Evolutionary conservation across 2,797 vertebrate species (phyloP).

Genomic region (Ataeniobius toweri): DNA sequence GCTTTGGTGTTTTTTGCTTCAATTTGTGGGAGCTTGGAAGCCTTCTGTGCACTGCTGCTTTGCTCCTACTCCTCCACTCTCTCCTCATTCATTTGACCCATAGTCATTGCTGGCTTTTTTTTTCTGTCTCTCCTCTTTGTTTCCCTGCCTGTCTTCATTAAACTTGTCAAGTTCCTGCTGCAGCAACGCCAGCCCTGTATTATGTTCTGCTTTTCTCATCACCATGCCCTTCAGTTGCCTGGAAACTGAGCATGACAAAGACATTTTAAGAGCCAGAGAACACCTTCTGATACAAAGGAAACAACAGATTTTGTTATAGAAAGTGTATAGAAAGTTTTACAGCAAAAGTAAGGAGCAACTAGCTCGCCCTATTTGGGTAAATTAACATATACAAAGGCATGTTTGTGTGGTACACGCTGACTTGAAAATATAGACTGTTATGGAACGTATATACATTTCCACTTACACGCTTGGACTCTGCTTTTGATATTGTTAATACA

Average conservation of each 20-base stretch:
- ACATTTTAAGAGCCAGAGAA: constrained; percentile 50
- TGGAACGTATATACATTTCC: background rate
- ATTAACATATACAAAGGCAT: constrained; percentile 3
- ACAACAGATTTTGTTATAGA: constrained; percentile 46
- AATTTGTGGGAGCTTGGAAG: constrained; percentile 42
- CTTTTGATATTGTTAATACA: background rate
- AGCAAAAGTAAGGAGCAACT: constrained; percentile 30
- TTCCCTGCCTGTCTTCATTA: constrained; percentile 71
- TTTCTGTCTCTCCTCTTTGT: constrained; percentile 47
- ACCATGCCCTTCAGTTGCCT: constrained; percentile 71
- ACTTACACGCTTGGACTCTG: background rate
- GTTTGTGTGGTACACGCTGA: background rate
- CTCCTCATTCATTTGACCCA: constrained; percentile 49
- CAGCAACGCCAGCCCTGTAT: constrained; percentile 58
- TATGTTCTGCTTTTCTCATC: constrained; percentile 61
- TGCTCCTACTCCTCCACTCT: constrained; percentile 23
- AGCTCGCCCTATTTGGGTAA: background rate
- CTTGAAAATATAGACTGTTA: background rate
- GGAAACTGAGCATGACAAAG: constrained; percentile 66
- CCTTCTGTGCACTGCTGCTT: constrained; percentile 31
- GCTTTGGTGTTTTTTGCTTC: constrained; percentile 24
- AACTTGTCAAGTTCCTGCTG: constrained; percentile 66
- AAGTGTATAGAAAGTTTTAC: constrained; percentile 41
- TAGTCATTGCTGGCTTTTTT: constrained; percentile 40
- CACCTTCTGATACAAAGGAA: constrained; percentile 61